Evolutionary conservation across 2,888 invertebrate species (phyloP).

Genomic region (Poecilus cupreus): DNA sequence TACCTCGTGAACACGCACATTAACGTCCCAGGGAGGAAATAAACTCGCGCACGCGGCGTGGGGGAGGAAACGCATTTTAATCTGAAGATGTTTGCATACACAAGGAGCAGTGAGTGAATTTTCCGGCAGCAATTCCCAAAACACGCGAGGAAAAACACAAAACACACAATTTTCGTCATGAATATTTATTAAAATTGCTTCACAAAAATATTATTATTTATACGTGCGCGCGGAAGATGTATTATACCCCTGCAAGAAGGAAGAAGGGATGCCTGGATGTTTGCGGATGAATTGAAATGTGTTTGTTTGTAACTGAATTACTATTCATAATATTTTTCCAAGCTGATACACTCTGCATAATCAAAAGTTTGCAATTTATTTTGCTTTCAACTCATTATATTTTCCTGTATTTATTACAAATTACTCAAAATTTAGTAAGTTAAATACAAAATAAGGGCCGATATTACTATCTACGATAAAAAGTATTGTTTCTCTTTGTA

Average conservation of each 20-base stretch:
- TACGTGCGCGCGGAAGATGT: not conserved
- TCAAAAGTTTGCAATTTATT: no score
- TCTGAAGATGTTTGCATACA: constrained; percentile 58
- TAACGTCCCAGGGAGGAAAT: constrained; percentile 32
- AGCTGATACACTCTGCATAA: no score
- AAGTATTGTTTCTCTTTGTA: no score
- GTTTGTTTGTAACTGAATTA: not conserved
- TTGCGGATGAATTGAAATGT: not conserved
- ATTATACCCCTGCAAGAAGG: not conserved
- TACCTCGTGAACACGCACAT: constrained; percentile 56
- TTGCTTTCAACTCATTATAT: not conserved
- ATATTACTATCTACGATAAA: no score
- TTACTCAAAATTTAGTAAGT: no score
- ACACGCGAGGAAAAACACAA: constrained; percentile 36
- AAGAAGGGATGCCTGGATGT: not conserved
- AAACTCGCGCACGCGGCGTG: not conserved
- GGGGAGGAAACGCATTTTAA: constrained; percentile 48
- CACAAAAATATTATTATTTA: constrained; percentile 53
- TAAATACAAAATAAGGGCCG: no score
- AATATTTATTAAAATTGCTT: constrained; percentile 56
- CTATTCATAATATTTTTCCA: no score
- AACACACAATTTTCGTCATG: constrained; percentile 55
- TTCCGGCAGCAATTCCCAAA: constrained; percentile 28
- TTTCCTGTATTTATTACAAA: not conserved
- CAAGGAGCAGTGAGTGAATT: constrained; percentile 44